These are phyloP conservation scores for Ctenopoma kingsleyae DNA, from an alignment of 2,797 vertebrate species.

Conservation along the genomic window DNA sequence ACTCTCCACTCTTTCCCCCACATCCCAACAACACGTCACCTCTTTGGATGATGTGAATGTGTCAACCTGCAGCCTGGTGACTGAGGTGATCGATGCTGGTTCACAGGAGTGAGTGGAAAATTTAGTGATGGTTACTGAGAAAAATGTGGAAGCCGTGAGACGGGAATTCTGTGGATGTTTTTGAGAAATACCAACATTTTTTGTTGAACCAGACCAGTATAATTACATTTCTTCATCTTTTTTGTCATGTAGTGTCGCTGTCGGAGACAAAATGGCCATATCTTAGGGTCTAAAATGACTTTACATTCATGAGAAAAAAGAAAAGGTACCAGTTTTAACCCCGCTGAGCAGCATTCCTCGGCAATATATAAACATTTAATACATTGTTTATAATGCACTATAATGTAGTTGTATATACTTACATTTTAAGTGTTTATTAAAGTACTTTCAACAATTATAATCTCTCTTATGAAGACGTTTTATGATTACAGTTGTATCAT, in stretches of 20 bases:
- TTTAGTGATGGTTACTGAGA: constrained; percentile 24
- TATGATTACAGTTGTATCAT: not conserved
- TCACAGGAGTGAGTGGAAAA: constrained; percentile 43
- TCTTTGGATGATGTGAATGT: constrained; percentile 39
- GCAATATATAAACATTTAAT: not conserved
- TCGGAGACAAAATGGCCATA: not conserved
- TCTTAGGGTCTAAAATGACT: not conserved
- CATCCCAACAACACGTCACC: constrained; percentile 40
- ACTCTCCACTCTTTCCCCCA: not conserved
- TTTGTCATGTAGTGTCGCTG: not conserved
- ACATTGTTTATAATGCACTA: not conserved
- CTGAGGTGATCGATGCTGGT: constrained; percentile 45
- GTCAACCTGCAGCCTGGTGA: constrained; percentile 27
- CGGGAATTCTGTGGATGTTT: not conserved
- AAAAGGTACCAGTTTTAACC: not conserved
- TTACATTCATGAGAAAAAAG: not conserved
- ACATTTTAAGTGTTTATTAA: not conserved
- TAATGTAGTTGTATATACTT: not conserved
- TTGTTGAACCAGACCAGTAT: not conserved
- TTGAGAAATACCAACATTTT: not conserved
- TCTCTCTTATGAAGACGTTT: not conserved
- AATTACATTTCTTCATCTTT: constrained; percentile 11
- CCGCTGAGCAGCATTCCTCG: not conserved
- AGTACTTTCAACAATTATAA: not conserved
- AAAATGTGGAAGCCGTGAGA: constrained; percentile 26